These are phyloP conservation scores for Chromis chromis DNA, from an alignment of 2,797 vertebrate genomes.

Conservation along the genomic window DNA sequence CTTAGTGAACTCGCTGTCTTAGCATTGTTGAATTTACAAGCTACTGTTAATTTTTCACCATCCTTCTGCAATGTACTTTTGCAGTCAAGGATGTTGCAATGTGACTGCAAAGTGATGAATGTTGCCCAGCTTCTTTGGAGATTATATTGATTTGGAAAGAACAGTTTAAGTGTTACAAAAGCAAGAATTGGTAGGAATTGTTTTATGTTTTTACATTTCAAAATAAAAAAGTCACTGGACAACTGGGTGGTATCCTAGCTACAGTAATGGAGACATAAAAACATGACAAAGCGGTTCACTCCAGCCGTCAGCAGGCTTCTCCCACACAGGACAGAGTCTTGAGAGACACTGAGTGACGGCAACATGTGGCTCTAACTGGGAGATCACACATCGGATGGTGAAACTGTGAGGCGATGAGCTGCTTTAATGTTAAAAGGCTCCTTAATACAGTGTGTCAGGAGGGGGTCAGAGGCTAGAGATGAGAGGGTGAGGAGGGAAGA, in stretches of 20 bases:
- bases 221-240: neutral
- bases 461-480: constrained; percentile 53
- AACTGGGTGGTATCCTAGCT: neutral
- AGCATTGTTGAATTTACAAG: neutral
- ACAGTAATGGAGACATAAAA: neutral
- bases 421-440: constrained; percentile 65
- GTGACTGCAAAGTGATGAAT: neutral
- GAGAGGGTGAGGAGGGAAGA: constrained; percentile 12
- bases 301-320: neutral
- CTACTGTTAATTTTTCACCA: neutral
- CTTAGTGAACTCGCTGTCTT: neutral
- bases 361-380: constrained; percentile 59
- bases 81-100: neutral
- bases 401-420: constrained; percentile 38
- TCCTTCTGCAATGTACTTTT: neutral
- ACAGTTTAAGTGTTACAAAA: neutral
- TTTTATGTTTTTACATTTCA: neutral
- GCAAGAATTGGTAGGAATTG: neutral
- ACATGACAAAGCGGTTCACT: neutral
- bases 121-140: neutral
- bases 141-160: neutral
- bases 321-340: neutral
- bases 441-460: constrained; percentile 61
- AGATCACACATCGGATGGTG: constrained; percentile 53
- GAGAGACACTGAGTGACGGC: constrained; percentile 51